phyloP scores from a whole-genome alignment of 2,797 vertebrate species.

The Myoxocephalus aenaeus region DNA sequence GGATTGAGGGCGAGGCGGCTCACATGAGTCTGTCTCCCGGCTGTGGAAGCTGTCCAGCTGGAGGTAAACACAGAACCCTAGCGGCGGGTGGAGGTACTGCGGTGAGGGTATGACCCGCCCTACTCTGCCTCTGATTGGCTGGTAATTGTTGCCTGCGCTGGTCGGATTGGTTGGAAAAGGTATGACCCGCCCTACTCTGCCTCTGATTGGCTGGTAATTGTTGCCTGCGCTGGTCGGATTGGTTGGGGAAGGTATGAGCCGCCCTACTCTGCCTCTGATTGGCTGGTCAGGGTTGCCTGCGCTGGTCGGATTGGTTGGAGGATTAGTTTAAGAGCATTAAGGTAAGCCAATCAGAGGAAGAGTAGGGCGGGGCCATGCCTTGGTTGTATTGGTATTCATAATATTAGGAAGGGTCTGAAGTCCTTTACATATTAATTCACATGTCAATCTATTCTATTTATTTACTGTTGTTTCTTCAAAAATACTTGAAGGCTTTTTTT shows the following conservation, averaged over 20 bases:
- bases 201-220: not conserved
- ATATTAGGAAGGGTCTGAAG: too few relatives aligned
- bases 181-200: not conserved
- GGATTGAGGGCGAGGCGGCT: constrained; percentile 63
- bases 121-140: not conserved
- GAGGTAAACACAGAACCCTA: constrained; percentile 76
- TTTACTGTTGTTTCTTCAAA: too few relatives aligned
- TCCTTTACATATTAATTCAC: too few relatives aligned
- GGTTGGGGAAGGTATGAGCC: not conserved
- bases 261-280: not conserved
- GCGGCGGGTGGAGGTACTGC: not conserved
- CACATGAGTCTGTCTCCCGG: constrained; percentile 76
- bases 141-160: not conserved
- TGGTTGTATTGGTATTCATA: too few relatives aligned
- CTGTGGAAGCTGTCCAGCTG: constrained; percentile 67
- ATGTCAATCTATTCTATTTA: too few relatives aligned
- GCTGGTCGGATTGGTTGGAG: not conserved
- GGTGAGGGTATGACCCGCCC: not conserved
- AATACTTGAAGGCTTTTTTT: too few relatives aligned
- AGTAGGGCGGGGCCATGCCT: not conserved
- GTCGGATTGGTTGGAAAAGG: not conserved
- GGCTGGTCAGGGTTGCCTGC: not conserved
- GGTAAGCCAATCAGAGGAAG: not conserved
- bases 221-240: not conserved
- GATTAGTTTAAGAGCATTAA: too few relatives aligned